Base-by-base conservation (phyloP, 2,888 invertebrate species). In the Seladonia tumulorum region DNA sequence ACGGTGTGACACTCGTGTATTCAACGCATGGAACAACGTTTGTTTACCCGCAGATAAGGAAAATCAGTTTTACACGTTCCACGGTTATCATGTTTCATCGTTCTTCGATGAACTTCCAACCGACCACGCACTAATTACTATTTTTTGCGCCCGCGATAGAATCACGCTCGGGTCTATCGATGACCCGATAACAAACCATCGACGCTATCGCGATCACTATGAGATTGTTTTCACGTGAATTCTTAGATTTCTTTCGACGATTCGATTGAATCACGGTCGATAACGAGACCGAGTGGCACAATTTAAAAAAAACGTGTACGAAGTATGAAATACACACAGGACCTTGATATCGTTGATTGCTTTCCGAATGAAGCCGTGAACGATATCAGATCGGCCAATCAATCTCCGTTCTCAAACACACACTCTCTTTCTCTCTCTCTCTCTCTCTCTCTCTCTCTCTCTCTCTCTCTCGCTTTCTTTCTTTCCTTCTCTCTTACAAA, bases 121-220 rank as follows among this genome's bases (percentile, higher is more conserved):
- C 39, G 57, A 53, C 1, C 18, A 14, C 47, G 14, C 53, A 5
- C 25, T 72, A 78, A 78, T 72, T 53, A 29, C 4, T 45, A 42
- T 47, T 49, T 42, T n/a, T 63, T 63, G 53, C 22, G 29, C 35
- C n/a, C 25, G 22, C 80, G 53, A 66, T 81, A 63, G 16, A 77
- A 73, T 71, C 83, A 22, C 45, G 57, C 8, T 29, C 63, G 29
- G 18, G 1, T 18, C 29, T 29, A 68, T 18, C 57, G 68, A 81
- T 75, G 66, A 47, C 63, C 63, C 66, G 86, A 84, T 86, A 86
- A 84, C 81, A 25, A 76, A 39, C 39, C 7, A n/a, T 25, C 29
- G 35, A 72, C 76, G 81, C 8, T 63, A 81, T 84, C 85, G 25
- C 47, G 16, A 57, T 80, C 71, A 35, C 10, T 42, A 78, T 45